Percentiles rank a stretch among this genome's conserved stretches.
Evolutionary conservation across 2,888 invertebrate species (phyloP).

Genomic region (Seira musarum): DNA sequence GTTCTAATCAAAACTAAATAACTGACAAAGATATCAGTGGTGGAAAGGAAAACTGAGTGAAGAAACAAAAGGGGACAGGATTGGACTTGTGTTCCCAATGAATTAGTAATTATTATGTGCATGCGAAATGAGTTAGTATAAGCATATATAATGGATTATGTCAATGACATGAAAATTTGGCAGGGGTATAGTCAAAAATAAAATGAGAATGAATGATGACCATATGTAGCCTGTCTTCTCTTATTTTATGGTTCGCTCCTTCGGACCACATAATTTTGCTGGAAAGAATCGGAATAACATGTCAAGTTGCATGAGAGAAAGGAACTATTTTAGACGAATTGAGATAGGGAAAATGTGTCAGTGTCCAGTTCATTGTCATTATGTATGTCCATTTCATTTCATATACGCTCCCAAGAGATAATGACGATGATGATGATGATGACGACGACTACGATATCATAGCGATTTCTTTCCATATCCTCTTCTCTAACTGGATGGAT

Average conservation of each 20-base stretch:
- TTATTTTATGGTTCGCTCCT: no score
- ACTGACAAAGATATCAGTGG: no score
- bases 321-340: background rate
- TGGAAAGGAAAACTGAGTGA: no score
- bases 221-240: no score
- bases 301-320: background rate
- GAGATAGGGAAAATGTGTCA: background rate
- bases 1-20: background rate
- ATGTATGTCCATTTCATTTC: background rate
- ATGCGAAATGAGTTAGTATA: constrained; percentile 34
- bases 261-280: no score
- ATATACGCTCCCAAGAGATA: background rate
- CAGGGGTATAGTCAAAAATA: background rate
- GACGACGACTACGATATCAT: no score
- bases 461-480: background rate
- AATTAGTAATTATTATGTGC: constrained; percentile 49
- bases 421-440: no score
- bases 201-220: background rate
- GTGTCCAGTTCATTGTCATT: background rate
- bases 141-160: background rate
- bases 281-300: background rate
- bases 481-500: no score
- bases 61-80: background rate
- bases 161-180: background rate
- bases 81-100: background rate